Evolutionary conservation across 2,113 vertebrate species (phyloP).

Genomic region (Podiceps cristatus): DNA sequence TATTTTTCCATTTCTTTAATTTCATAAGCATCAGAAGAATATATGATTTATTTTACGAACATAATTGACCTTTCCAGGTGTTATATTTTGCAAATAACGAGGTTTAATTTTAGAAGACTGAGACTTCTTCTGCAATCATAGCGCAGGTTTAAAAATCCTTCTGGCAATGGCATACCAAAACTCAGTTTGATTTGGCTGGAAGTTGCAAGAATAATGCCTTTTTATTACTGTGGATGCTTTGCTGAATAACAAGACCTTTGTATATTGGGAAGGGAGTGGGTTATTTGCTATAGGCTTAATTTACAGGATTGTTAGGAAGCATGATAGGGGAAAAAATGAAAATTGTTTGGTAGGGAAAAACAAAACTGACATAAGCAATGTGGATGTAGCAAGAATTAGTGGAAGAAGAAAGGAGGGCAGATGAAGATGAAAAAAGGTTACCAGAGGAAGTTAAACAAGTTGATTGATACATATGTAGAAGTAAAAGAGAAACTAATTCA

Average conservation of each 20-base stretch:
- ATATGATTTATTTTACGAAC: neutral
- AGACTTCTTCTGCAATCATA: neutral
- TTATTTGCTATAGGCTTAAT: neutral
- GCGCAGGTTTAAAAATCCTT: neutral
- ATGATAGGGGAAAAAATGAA: neutral
- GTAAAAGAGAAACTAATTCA: neutral
- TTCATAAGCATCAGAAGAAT: neutral
- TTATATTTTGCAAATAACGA: neutral
- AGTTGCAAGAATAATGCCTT: neutral
- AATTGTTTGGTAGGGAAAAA: neutral
- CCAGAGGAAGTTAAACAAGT: neutral
- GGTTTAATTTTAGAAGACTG: neutral
- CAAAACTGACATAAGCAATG: neutral
- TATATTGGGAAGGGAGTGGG: neutral
- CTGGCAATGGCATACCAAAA: neutral
- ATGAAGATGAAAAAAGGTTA: neutral
- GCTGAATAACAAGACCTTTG: neutral
- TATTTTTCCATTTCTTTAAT: neutral
- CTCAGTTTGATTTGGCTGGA: neutral
- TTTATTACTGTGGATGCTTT: neutral
- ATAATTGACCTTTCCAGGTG: neutral
- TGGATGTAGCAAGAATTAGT: neutral
- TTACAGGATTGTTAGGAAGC: neutral
- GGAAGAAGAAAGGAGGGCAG: neutral
- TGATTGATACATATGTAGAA: neutral